A percentile compares a stretch with the other conserved stretches of the same genome.
phyloP scores from a whole-genome alignment of 30 jellyfish, hydroid and myxozoan genomes.

The Pseudorhiza aurosa region DNA sequence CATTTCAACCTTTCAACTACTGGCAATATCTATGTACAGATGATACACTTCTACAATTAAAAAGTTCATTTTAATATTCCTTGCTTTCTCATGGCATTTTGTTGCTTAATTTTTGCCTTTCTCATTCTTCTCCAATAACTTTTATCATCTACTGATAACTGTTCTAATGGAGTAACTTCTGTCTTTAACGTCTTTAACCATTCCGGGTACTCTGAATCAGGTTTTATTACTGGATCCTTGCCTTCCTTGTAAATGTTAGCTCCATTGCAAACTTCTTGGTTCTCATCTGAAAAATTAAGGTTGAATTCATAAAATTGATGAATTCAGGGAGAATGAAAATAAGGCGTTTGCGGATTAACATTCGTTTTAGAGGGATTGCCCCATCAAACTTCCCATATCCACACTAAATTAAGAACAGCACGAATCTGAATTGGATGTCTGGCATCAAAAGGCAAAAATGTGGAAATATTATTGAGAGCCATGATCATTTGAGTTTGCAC shows the following conservation, averaged over 20 bases:
- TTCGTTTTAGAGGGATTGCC: no score
- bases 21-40: background rate
- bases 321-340: no score
- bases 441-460: no score
- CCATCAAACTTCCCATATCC: no score
- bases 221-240: conserved; percentile 65
- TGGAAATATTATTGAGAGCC: no score
- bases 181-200: conserved; percentile 80
- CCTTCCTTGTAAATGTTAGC: conserved; percentile 81
- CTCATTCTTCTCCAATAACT: conserved; percentile 69
- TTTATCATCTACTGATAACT: conserved; percentile 72
- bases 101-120: conserved; percentile 67
- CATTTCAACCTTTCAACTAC: background rate
- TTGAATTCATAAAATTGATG: no score
- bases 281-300: background rate
- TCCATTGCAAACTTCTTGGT: conserved; percentile 51
- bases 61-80: conserved; percentile 39
- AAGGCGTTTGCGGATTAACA: no score
- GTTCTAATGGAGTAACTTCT: conserved; percentile 56
- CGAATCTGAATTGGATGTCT: no score
- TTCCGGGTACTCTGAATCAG: conserved; percentile 89
- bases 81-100: conserved; percentile 69
- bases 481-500: no score
- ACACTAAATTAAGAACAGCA: no score
- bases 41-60: no score